Percentiles rank a stretch among this genome's conserved stretches.
These are phyloP conservation scores for Linnaemya tessellans DNA, from an alignment of 2,888 invertebrate genomes.

Conservation along the genomic window DNA sequence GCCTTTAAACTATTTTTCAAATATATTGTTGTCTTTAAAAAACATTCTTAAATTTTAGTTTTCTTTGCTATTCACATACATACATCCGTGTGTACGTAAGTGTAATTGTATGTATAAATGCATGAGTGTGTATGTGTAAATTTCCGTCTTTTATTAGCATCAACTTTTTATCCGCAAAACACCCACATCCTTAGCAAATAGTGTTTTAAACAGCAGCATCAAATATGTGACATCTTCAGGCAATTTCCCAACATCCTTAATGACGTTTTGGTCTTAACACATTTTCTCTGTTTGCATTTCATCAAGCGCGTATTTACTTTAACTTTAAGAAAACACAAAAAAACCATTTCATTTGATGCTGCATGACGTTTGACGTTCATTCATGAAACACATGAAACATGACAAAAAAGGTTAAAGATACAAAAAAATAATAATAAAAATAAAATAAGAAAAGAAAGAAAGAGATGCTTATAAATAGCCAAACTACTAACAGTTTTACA, in stretches of 20 bases:
- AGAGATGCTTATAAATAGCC: constrained; percentile 38
- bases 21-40: too few relatives aligned
- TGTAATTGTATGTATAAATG: too few relatives aligned
- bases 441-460: not conserved
- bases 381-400: constrained; percentile 28
- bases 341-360: not conserved
- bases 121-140: not conserved
- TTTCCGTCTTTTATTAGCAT: not conserved
- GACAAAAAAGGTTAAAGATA: constrained; percentile 2
- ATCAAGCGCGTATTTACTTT: constrained; percentile 30
- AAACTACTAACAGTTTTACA: constrained; percentile 3
- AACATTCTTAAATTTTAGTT: too few relatives aligned
- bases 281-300: not conserved
- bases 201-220: not conserved
- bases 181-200: constrained; percentile 11
- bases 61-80: too few relatives aligned
- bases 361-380: constrained; percentile 48
- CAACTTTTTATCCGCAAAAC: not conserved
- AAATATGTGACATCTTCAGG: constrained; percentile 8
- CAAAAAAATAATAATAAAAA: not conserved
- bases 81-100: too few relatives aligned
- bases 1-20: too few relatives aligned
- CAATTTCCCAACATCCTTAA: constrained; percentile 3
- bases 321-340: not conserved
- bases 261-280: constrained; percentile 4